A percentile compares a stretch with the other conserved stretches of the same genome.
phyloP scores from a whole-genome alignment of 2,113 vertebrate species.

The Fukomys damarensis region DNA sequence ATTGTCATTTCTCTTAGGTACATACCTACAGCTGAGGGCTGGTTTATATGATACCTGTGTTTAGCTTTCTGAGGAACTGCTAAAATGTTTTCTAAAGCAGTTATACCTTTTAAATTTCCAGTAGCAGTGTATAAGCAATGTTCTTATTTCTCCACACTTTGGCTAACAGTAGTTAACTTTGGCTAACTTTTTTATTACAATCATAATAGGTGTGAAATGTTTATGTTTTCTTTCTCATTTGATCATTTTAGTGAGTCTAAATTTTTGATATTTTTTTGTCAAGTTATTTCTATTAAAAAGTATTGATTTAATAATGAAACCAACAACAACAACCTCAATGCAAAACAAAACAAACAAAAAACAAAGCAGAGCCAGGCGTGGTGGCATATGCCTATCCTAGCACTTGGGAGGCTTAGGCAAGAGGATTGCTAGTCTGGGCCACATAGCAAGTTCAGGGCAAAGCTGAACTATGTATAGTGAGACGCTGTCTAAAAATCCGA shows the following conservation, averaged over 20 bases:
- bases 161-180: neutral
- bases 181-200: neutral
- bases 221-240: neutral
- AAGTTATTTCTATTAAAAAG: neutral
- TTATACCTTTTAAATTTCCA: neutral
- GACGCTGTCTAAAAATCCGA: neutral
- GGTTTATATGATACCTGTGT: neutral
- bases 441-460: neutral
- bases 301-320: neutral
- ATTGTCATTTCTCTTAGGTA: neutral
- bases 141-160: neutral
- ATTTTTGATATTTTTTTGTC: neutral
- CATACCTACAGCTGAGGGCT: neutral
- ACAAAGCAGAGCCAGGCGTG: neutral
- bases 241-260: neutral
- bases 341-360: neutral
- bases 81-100: neutral
- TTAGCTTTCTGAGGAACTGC: conserved; percentile 16
- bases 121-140: neutral
- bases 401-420: neutral
- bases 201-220: neutral
- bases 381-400: neutral
- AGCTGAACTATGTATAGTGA: neutral
- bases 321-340: neutral
- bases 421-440: neutral